Base-by-base conservation (phyloP, 2,797 vertebrate species). In the Pipistrellus kuhlii region DNA sequence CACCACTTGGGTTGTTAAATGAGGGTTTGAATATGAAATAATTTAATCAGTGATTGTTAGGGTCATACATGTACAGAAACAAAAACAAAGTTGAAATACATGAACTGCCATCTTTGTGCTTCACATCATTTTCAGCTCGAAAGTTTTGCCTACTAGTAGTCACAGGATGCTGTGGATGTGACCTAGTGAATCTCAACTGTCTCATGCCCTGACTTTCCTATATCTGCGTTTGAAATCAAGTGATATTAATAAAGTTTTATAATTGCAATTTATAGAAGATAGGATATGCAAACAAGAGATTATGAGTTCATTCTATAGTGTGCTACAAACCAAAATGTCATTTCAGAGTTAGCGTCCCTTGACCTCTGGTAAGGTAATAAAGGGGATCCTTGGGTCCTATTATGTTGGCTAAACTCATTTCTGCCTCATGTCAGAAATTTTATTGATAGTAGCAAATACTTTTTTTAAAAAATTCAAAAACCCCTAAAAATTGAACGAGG, bases 371-470 rank as follows among this genome's bases (percentile, higher is more conserved):
- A 35, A 93, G n/a, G n/a, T 8, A 90, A 68, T 71, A 73, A 87
- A 77, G 23, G 92, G 32, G 8, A 66, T 94, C 81, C 94, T 93
- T 93, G 92, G 59, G 73, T 95, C 88, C 59, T 23, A 30, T 20
- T 96, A 68, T 95, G 23, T 92, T 96, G 83, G 83, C 75, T 96
- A 91, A 98, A 75, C 71, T 98, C 93, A 97, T 97, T 98, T 98
- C 92, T 2, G 20, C 95, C 25, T 89, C 68, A 84, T 95, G 87
- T 93, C 95, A 98, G 96, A 97, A 97, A 95, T 90, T 82, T 75
- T 93, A 53, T 25, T 59, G 13, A 82, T 25, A 77, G 6, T 55
- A 44, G 17, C 8, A 82, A 92, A 66, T 59, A 32, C 20, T 35
- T 85, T 85, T 53, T 64, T 48, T 53, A 44, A 59, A 73, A 44